phyloP scores from a whole-genome alignment of 2,888 invertebrate species.

The Hirtodrosophila duncani region DNA sequence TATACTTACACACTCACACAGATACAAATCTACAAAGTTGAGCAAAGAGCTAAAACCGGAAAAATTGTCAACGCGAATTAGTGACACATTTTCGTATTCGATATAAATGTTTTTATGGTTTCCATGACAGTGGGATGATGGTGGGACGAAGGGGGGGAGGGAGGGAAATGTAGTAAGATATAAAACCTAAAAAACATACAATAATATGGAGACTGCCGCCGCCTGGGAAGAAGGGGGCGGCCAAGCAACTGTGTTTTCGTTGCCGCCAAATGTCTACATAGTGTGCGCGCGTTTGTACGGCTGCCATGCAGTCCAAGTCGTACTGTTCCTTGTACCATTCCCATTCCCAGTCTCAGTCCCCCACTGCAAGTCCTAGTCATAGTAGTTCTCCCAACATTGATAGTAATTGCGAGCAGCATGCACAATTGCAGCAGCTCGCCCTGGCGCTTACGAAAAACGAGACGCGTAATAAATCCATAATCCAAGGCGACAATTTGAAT shows the following conservation, averaged over 20 bases:
- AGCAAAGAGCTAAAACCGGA: slow-evolving; percentile 15
- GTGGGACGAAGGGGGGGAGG: neutral
- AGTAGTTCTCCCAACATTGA: slow-evolving; percentile 49
- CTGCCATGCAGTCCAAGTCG: no score
- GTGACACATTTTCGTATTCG: slow-evolving; percentile 58
- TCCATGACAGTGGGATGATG: slow-evolving; percentile 7
- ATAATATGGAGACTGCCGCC: no score
- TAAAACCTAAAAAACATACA: no score
- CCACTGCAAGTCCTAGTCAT: no score
- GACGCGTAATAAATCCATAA: slow-evolving; percentile 72
- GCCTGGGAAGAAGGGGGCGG: neutral
- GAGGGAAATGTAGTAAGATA: neutral
- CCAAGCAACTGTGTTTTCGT: neutral
- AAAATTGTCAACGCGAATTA: slow-evolving; percentile 67
- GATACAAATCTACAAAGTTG: neutral
- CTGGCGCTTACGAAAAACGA: slow-evolving; percentile 62
- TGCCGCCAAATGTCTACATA: no score
- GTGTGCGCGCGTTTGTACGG: no score
- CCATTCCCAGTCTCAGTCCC: no score
- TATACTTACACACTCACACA: neutral
- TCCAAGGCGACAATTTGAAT: slow-evolving; percentile 72
- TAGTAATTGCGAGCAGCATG: slow-evolving; percentile 68
- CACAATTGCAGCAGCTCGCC: slow-evolving; percentile 61
- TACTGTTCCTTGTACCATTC: no score
- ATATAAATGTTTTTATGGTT: slow-evolving; percentile 44